Evolutionary conservation across 2,888 invertebrate species (phyloP).

Genomic region (Meghimatium bilineatum): DNA sequence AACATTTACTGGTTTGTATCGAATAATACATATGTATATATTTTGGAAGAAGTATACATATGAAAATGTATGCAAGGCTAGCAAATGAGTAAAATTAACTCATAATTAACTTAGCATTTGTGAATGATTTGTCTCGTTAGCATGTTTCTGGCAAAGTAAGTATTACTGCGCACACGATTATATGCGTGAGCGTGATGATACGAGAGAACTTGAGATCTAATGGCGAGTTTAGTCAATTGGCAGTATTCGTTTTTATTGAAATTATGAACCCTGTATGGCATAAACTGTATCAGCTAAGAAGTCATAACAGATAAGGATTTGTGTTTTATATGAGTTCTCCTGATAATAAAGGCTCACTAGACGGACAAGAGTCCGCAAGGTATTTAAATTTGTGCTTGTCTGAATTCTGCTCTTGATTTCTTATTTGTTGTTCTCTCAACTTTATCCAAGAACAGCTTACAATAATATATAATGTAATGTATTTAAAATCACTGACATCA

Average conservation of each 20-base stretch:
- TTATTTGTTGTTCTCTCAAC: no score
- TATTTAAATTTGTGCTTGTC: slow-evolving; percentile 42
- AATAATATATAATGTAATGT: no score
- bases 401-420: neutral
- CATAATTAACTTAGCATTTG: no score
- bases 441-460: no score
- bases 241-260: neutral
- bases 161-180: neutral
- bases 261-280: neutral
- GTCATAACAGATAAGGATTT: neutral
- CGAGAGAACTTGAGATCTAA: neutral
- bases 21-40: no score
- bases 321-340: slow-evolving; percentile 74
- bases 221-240: slow-evolving; percentile 3
- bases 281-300: neutral
- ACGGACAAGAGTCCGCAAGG: slow-evolving; percentile 74
- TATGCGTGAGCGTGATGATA: slow-evolving; percentile 11
- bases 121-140: neutral
- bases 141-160: neutral
- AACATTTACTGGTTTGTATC: no score
- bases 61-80: no score
- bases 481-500: neutral
- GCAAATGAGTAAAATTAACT: no score
- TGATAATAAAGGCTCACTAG: slow-evolving; percentile 64
- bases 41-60: no score